phyloP scores from a whole-genome alignment of 2,113 vertebrate genomes.

The Tragelaphus imberbis region DNA sequence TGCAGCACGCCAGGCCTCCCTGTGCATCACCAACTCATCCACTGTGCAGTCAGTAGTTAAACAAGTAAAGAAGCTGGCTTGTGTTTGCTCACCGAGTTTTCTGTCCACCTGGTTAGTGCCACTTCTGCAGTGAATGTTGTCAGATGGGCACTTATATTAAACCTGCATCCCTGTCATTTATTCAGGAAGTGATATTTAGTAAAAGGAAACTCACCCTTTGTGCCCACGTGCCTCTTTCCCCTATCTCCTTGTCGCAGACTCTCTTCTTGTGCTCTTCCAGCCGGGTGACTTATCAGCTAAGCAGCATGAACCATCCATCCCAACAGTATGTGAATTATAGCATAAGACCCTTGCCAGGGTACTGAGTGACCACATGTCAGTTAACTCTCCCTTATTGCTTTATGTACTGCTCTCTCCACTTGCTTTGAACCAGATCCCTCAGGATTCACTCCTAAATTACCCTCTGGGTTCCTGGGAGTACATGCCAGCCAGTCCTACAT shows the following conservation, averaged over 20 bases:
- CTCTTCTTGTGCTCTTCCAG: background rate
- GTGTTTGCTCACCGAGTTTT: background rate
- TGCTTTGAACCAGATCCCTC: background rate
- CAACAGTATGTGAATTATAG: background rate
- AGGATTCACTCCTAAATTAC: background rate
- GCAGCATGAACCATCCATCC: background rate
- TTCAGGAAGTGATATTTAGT: background rate
- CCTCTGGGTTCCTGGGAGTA: background rate
- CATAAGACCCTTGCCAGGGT: background rate
- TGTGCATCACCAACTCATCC: background rate
- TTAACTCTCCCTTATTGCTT: background rate
- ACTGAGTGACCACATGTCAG: background rate
- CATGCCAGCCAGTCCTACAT: background rate
- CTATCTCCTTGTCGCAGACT: background rate
- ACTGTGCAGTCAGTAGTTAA: background rate
- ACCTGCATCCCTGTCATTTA: background rate
- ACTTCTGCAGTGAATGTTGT: background rate
- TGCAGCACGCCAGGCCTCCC: fast-evolving
- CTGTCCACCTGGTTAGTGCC: background rate
- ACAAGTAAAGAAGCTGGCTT: background rate
- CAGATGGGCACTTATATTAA: background rate
- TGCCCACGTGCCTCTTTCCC: fast-evolving
- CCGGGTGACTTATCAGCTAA: background rate
- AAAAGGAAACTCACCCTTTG: background rate
- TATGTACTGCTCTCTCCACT: background rate